Evolutionary conservation across 2,888 invertebrate species (phyloP), one percentile per base, ranked within the genome.

Genomic region (Lithophane leautieri): DNA sequence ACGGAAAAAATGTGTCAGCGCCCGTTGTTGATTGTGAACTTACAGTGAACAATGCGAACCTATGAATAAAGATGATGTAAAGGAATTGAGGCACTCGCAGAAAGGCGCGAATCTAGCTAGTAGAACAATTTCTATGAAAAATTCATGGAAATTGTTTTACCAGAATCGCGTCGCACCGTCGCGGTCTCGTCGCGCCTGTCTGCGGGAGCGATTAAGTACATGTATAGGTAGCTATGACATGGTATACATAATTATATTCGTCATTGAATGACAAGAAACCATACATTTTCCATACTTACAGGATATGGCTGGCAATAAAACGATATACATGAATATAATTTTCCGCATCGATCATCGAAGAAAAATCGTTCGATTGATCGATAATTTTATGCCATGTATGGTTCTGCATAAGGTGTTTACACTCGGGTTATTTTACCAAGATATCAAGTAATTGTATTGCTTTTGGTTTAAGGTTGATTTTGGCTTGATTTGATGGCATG

Each of bases 291-390:
- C 69, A 71, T 40, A 9, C 34, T 34, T 34, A 34, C 73, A 70
- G 66, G 63, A 62, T 78, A 78, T 50, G n/a, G 47, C 44, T 66
- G 63, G 65, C 66, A 56, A 76, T 73, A 83, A 82, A 83, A 60
- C 65, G 22, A 52, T 71, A 68, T 70, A 78, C 58, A 84, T 76
- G n/a, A 71, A 80, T 75, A 61, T 73, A 69, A 76, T 81, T 79
- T 74, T 77, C 74, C 34, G 54, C 79, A 70, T 78, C 63, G 70
- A 79, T 83, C 83, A 76, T 87, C 70, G 66, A 66, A 66, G 77
- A 83, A 86, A 83, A 86, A 82, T 83, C 52, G 44, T 70, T 77
- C 58, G 69, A 78, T 79, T 67, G 68, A 81, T 82, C 79, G 54
- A 82, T 86, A 77, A 83, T 66, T 73, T 77, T 67, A 25, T 71